Evolutionary conservation across 2,888 invertebrate species (phyloP).

Genomic region (Caenorhabditis afra): DNA sequence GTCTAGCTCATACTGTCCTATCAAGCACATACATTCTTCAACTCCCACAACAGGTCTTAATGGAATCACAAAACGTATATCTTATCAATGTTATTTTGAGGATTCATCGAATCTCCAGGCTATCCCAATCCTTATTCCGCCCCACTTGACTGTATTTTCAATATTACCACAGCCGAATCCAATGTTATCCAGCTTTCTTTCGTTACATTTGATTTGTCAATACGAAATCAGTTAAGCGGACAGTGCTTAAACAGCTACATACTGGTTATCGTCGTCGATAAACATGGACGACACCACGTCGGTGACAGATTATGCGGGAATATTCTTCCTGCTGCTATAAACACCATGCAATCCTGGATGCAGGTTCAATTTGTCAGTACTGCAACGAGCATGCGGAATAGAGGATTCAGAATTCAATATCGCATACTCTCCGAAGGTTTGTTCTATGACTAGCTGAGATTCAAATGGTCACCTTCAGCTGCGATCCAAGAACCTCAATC

Average conservation of each 20-base stretch:
- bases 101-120: conserved; percentile 66
- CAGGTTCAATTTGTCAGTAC: conserved; percentile 64
- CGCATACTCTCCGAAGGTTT: conserved; percentile 77
- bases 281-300: conserved; percentile 70
- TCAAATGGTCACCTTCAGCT: too few relatives aligned
- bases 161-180: conserved; percentile 66
- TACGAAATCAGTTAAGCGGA: conserved; percentile 53
- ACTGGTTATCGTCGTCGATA: conserved; percentile 71
- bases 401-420: conserved; percentile 70
- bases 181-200: conserved; percentile 74
- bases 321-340: conserved; percentile 58
- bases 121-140: conserved; percentile 70
- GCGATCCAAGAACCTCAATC: conserved; percentile 64
- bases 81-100: conserved; percentile 18
- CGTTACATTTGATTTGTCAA: conserved; percentile 71
- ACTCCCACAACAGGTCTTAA: conserved; percentile 53
- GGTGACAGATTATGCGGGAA: conserved; percentile 71
- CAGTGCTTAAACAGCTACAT: conserved; percentile 79
- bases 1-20: conserved; percentile 40
- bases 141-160: conserved; percentile 69
- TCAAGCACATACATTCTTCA: conserved; percentile 55
- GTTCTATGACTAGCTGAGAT: too few relatives aligned
- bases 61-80: neutral
- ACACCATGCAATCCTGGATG: conserved; percentile 70
- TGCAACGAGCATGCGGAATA: conserved; percentile 33